phyloP scores from a whole-genome alignment of 2,888 invertebrate species.

The Clostera curtula region DNA sequence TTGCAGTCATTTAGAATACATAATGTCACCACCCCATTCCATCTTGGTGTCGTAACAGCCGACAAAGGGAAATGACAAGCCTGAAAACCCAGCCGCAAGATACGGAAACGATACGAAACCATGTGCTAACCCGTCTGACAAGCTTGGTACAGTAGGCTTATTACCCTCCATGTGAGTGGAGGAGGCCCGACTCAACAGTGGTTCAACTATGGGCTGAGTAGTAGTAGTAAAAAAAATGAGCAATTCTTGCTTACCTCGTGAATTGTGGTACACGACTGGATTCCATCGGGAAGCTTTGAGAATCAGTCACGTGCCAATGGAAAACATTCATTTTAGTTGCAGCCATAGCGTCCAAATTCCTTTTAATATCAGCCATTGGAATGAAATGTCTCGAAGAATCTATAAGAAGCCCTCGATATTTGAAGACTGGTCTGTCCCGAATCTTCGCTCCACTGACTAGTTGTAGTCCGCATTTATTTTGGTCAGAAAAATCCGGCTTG shows the following conservation, averaged over 20 bases:
- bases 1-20: too few relatives aligned
- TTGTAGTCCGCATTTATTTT: conserved; percentile 67
- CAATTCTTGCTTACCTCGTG: conserved; percentile 71
- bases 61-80: too few relatives aligned
- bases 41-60: too few relatives aligned
- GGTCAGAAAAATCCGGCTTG: conserved; percentile 31
- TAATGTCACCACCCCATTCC: too few relatives aligned
- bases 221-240: neutral
- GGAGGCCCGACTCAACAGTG: too few relatives aligned
- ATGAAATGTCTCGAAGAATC: conserved; percentile 94
- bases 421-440: conserved; percentile 85
- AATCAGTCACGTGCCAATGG: conserved; percentile 94
- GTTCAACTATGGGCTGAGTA: neutral
- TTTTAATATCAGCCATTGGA: conserved; percentile 79
- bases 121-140: too few relatives aligned
- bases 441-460: conserved; percentile 78
- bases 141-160: too few relatives aligned
- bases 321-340: conserved; percentile 92
- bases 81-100: too few relatives aligned
- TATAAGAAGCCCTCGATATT: conserved; percentile 89
- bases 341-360: conserved; percentile 89
- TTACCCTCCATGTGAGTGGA: too few relatives aligned
- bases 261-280: conserved; percentile 83
- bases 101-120: too few relatives aligned
- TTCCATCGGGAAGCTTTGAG: conserved; percentile 93